Base-by-base conservation (phyloP, 2,888 invertebrate species). In the Apamea anceps region DNA sequence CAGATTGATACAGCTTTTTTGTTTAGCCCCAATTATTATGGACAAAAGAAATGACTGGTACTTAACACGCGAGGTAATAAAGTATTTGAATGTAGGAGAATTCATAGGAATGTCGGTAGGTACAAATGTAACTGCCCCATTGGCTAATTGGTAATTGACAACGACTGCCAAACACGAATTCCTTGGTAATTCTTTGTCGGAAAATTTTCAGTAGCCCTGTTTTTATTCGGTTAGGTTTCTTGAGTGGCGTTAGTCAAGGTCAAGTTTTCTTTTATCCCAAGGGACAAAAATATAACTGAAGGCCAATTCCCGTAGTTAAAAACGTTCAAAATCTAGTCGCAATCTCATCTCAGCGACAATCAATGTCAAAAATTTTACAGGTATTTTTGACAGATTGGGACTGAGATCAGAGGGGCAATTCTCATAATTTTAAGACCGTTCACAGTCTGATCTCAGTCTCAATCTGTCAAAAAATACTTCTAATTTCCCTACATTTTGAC, bases 1-100 rank as follows among this genome's bases (percentile, higher is more conserved):
- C 68, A n/a, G n/a, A n/a, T n/a, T n/a, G n/a, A n/a, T n/a, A n/a
- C n/a, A n/a, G n/a, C n/a, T n/a, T 70, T 77, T 81, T 78, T 72
- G 37, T 74, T 80, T 74, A 71, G 65, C 74, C 71, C 65, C 66
- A 75, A 80, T 80, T 81, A 37, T 18, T 77, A 57, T 79, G 66
- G 81, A 82, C 48, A 65, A 57, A 48, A 72, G 48, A 78, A 85
- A 85, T 72, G 72, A 80, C 32, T 51, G 72, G 67, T 54, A 75
- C 70, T 79, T 76, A 79, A 37, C 84, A 87, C 87, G 85, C 87
- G 68, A 87, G 65, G 72, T 42, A 66, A 75, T 81, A 80, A 79
- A 81, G 25, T 54, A 28, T 76, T 81, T 21, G 13, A 37, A 15
- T 32, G 8, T 71, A 37, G 0, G 25, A 32, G 32, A 54, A 51